phyloP scores from a whole-genome alignment of 1,140 invertebrate species.

The Pseudomyrmex flavicornis region DNA sequence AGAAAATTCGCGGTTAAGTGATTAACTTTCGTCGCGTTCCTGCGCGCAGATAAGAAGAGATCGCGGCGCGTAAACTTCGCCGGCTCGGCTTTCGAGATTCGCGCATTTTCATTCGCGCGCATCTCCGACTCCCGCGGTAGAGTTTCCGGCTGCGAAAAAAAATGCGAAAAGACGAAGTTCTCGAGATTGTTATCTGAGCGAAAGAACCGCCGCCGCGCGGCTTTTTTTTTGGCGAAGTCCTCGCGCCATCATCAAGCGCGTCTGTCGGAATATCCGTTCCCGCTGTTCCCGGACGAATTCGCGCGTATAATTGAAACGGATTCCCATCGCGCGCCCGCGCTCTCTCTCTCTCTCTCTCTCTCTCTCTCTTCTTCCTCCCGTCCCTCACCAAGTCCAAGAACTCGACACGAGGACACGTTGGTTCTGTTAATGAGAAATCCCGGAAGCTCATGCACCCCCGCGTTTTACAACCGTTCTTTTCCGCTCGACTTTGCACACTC shows the following conservation, averaged over 20 bases:
- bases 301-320: slow-evolving; percentile 69
- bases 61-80: slow-evolving; percentile 49
- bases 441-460: slow-evolving; percentile 9
- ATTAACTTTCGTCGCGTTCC: slow-evolving; percentile 66
- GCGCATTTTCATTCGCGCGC: slow-evolving; percentile 60
- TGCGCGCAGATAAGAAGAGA: slow-evolving; percentile 52
- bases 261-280: slow-evolving; percentile 62
- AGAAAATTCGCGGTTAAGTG: slow-evolving; percentile 37
- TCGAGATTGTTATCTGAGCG: slow-evolving; percentile 75
- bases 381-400: not conserved
- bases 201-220: slow-evolving; percentile 4
- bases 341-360: too few species aligned
- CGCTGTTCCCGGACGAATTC: slow-evolving; percentile 63
- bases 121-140: slow-evolving; percentile 13
- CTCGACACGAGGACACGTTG: slow-evolving; percentile 55
- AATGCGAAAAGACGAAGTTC: slow-evolving; percentile 44
- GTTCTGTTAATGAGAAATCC: slow-evolving; percentile 68
- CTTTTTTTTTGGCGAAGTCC: slow-evolving; percentile 38
- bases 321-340: slow-evolving; percentile 5
- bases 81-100: slow-evolving; percentile 45
- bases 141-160: slow-evolving; percentile 21
- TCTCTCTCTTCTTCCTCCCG: too few species aligned
- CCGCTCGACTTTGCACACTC: not conserved
- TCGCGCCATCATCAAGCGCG: not conserved
- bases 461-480: slow-evolving; percentile 23